Base-by-base conservation (phyloP, 1,140 invertebrate species). In the Drosophila bifasciata region DNA sequence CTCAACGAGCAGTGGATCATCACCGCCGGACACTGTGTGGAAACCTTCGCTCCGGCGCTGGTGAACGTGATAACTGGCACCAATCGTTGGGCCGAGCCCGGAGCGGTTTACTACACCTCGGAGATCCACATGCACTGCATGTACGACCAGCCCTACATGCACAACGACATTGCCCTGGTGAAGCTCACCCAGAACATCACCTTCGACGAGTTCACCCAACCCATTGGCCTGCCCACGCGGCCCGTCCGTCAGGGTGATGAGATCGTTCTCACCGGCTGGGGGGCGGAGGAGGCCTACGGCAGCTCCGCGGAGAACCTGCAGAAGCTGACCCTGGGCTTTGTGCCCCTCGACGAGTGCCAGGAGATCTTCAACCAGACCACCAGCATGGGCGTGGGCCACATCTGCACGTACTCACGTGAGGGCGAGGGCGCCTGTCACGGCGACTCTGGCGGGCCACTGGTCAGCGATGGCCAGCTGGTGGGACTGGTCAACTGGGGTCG, bases 351-450 rank as follows among this genome's bases (percentile, higher is more conserved):
- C 0, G 62, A 88, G n/a, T 92, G 91, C 46, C 58, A 63, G 9
- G 48, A 52, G 0, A 71, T 68, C 21, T 79, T 89, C 17, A 73
- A 85, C 16, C 50, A 84, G 6, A 76, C 83, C 17, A 66, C 28
- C 36, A 64, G 49, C 43, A 44, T 88, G 58, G 89, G 76, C 0
- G 53, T 76, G 11, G 81, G 89, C 2, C 93, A 94, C 74, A 93
- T 94, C 43, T 95, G 94, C 68, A 94, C 94, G 0, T 91, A 93
- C 11, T 94, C 93, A 2, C 92, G 91, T 68, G 52, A 56, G 15
- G 93, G 93, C 9, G 92, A 94, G 88, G 94, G 94, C 2, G 91
- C 93, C 25, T 94, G 93, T 57, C 92, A 94, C 79, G 92, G 92
- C 15, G 92, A 93, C 63, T 92, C 91, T 5, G 92, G 92, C 6